Conservation (phyloP, 2,888 invertebrate species). For the Syritta pipiens region DNA sequence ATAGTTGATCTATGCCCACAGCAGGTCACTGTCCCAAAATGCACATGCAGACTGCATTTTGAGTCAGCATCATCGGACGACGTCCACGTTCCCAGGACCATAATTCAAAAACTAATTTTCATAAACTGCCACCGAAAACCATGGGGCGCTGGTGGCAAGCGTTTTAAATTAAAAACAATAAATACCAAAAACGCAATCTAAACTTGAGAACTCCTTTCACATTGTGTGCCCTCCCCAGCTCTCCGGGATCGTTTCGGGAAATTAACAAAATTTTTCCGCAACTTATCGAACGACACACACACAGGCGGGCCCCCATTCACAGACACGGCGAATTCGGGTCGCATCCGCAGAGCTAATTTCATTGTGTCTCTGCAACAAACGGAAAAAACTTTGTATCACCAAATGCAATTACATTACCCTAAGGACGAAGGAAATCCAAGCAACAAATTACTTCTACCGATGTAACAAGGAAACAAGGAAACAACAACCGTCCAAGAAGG, state of each 20-base stretch:
- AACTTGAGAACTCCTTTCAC: conserved; percentile 37
- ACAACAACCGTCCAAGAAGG: conserved; percentile 57
- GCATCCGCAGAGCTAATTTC: conserved; percentile 68
- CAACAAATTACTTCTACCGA: conserved; percentile 65
- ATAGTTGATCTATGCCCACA: too few relatives aligned
- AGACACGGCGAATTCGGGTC: conserved; percentile 64
- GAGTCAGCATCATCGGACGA: too few relatives aligned
- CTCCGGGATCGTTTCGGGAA: conserved; percentile 54
- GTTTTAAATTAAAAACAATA: conserved; percentile 64
- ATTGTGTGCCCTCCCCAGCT: conserved; percentile 18
- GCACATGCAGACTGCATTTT: too few relatives aligned
- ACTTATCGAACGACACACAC: conserved; percentile 54
- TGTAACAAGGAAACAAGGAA: conserved; percentile 63
- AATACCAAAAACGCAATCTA: conserved; percentile 59
- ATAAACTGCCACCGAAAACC: conserved; percentile 50
- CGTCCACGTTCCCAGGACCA: conserved; percentile 13
- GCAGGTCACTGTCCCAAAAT: too few relatives aligned
- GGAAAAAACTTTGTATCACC: conserved; percentile 47
- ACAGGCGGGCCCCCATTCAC: too few relatives aligned
- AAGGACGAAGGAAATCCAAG: conserved; percentile 57
- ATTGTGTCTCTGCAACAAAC: conserved; percentile 53
- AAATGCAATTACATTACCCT: conserved; percentile 68
- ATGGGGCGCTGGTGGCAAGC: too few relatives aligned
- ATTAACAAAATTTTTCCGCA: conserved; percentile 66
- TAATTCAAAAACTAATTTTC: conserved; percentile 60